phyloP scores from a whole-genome alignment of 2,797 vertebrate genomes.

The Caiman crocodilus region DNA sequence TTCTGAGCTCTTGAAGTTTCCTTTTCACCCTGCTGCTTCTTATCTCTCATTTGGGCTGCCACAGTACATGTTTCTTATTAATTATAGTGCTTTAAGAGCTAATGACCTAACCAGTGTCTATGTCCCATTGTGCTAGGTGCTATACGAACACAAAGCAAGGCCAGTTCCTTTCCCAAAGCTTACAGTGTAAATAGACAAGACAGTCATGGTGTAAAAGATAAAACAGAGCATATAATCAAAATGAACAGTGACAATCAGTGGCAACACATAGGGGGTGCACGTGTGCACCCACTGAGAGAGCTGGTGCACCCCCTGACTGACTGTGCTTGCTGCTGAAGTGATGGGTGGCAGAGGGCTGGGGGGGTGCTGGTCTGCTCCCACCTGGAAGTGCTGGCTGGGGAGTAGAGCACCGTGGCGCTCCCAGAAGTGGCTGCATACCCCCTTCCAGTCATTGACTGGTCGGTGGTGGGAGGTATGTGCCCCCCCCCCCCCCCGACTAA shows the following conservation, averaged over 20 bases:
- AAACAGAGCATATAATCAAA: not conserved
- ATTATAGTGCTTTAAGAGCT: rapidly evolving
- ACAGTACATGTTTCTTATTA: rapidly evolving
- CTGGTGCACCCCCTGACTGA: no score
- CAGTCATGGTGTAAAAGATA: not conserved
- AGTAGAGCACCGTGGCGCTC: no score
- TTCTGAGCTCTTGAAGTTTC: not conserved
- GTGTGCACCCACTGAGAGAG: no score
- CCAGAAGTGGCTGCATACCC: no score
- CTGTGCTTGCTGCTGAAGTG: no score
- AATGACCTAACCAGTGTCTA: rapidly evolving
- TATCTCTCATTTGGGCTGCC: not conserved
- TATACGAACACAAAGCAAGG: not conserved
- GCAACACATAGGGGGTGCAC: no score
- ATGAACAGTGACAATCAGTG: not conserved
- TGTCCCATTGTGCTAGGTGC: not conserved
- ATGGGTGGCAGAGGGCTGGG: no score
- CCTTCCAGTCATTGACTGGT: no score
- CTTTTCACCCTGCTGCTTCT: not conserved
- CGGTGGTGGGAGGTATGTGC: no score
- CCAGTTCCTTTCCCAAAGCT: not conserved
- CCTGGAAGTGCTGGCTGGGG: no score
- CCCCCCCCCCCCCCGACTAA: no score
- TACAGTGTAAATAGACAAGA: not conserved
- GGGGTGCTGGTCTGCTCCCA: no score